Conservation (phyloP, 2,113 vertebrate species). For the Bettongia penicillata region DNA sequence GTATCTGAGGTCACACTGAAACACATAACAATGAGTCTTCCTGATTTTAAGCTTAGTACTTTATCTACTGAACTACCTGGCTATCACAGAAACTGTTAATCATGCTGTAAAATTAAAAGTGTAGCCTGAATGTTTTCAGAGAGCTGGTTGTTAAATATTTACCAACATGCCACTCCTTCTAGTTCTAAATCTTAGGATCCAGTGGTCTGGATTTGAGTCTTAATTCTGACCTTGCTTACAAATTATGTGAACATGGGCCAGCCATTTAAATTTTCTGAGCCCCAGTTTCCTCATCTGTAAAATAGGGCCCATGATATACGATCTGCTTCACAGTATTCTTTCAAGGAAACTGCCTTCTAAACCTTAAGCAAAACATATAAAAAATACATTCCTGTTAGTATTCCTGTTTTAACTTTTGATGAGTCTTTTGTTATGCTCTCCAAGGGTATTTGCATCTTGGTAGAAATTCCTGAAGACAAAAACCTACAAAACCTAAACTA, state of each 20-base stretch:
- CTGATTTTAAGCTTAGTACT: too few relatives aligned
- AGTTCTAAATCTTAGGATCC: too few relatives aligned
- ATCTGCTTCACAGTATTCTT: not conserved
- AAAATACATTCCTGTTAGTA: not conserved
- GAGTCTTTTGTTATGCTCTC: not conserved
- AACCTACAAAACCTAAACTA: not conserved
- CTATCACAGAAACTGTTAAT: too few relatives aligned
- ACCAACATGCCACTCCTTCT: too few relatives aligned
- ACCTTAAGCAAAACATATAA: too few relatives aligned
- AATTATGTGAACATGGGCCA: not conserved
- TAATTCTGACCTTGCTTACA: not conserved
- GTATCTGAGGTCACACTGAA: too few relatives aligned
- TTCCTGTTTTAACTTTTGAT: not conserved
- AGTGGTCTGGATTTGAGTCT: too few relatives aligned
- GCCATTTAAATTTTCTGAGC: not conserved
- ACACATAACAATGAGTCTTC: too few relatives aligned
- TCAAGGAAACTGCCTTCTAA: not conserved
- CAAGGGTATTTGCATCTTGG: not conserved
- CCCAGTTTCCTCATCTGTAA: constrained; percentile 29
- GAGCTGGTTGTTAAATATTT: too few relatives aligned
- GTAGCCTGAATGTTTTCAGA: too few relatives aligned
- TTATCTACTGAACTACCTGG: too few relatives aligned
- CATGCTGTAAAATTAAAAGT: too few relatives aligned
- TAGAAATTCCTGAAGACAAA: not conserved
- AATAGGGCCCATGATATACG: not conserved